Conservation (phyloP, 2,888 invertebrate genomes). For the Drosophila nigritarsus region DNA sequence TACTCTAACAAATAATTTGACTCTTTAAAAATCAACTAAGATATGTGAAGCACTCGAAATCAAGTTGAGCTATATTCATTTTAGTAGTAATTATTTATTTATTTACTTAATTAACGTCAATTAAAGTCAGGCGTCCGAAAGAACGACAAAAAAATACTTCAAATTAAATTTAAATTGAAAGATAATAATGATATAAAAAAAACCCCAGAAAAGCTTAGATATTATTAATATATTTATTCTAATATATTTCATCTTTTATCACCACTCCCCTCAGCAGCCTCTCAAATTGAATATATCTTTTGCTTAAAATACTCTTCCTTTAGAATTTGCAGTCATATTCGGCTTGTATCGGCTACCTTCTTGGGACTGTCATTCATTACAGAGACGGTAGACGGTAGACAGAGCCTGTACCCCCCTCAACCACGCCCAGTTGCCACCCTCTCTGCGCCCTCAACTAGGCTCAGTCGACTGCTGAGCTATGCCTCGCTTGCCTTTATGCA, state of each 20-base stretch:
- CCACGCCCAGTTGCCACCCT: background rate
- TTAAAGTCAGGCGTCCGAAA: too few relatives aligned
- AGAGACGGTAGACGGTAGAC: slow-evolving; percentile 29
- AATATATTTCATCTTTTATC: background rate
- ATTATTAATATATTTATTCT: too few relatives aligned
- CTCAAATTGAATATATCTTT: background rate
- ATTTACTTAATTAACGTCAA: background rate
- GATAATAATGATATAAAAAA: background rate
- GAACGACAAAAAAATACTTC: background rate
- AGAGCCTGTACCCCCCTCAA: background rate
- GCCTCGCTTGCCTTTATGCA: slow-evolving; percentile 61
- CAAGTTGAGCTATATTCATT: background rate
- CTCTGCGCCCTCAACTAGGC: background rate
- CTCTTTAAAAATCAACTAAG: background rate
- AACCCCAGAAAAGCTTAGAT: too few relatives aligned
- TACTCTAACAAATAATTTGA: slow-evolving; percentile 19
- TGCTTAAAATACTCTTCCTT: slow-evolving; percentile 1
- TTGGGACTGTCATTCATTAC: slow-evolving; percentile 69
- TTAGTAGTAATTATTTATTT: background rate
- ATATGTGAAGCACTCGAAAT: background rate
- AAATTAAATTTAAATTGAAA: background rate
- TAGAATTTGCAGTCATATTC: slow-evolving; percentile 42
- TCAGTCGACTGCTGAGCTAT: slow-evolving; percentile 22
- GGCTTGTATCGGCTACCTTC: slow-evolving; percentile 49
- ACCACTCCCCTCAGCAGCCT: background rate